Percentiles rank a stretch among this genome's conserved stretches.
These are phyloP conservation scores for Euplagia quadripunctaria DNA, from an alignment of 2,888 invertebrate species.

Conservation along the genomic window DNA sequence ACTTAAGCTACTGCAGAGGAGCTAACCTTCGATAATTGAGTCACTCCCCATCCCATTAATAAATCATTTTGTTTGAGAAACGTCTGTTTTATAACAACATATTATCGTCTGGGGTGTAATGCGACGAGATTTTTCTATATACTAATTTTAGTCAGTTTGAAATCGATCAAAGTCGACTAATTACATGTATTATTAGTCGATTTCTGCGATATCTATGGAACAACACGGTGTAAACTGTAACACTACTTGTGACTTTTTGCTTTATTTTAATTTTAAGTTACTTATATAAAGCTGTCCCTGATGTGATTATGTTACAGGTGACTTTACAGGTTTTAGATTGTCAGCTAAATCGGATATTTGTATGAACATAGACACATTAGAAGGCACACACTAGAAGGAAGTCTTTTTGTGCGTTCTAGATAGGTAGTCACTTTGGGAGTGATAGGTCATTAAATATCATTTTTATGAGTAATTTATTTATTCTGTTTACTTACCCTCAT, in stretches of 20 bases:
- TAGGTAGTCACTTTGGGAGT: too few species aligned
- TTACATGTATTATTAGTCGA: neutral
- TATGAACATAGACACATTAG: too few species aligned
- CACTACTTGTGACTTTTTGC: neutral
- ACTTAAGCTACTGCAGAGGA: neutral
- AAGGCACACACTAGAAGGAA: too few species aligned
- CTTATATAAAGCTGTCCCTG: too few species aligned
- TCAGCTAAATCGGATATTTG: too few species aligned
- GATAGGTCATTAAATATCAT: too few species aligned
- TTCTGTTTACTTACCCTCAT: conserved; percentile 88
- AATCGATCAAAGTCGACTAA: neutral
- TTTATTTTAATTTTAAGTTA: neutral
- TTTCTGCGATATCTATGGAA: neutral
- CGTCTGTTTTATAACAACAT: neutral
- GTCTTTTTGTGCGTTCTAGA: too few species aligned
- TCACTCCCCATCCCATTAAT: neutral
- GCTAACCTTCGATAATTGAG: neutral
- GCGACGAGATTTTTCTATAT: neutral
- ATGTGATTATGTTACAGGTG: neutral
- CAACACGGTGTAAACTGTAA: neutral
- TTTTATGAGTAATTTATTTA: neutral
- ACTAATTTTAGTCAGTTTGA: too few species aligned
- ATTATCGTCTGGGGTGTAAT: neutral
- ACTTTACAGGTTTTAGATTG: too few species aligned
- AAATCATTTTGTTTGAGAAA: neutral